Evolutionary conservation across 92 coral and sea anemone genomes (phyloP).

Genomic region (Epizoanthus illoricatus): DNA sequence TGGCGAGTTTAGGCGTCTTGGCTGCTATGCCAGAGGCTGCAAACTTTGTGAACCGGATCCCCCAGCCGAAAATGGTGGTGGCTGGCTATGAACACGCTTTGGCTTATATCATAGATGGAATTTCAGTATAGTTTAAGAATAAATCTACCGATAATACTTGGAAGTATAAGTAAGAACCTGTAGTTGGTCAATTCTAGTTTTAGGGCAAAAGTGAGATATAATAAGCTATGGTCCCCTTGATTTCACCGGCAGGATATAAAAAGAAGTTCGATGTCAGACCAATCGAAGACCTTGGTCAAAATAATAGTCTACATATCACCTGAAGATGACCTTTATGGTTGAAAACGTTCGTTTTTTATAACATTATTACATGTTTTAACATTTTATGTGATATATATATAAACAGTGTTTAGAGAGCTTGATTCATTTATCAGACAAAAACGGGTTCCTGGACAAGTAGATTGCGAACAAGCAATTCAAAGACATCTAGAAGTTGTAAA

Average conservation of each 20-base stretch:
- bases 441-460: conserved; percentile 44
- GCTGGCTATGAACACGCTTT: background rate
- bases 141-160: no score
- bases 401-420: conserved; percentile 44
- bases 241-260: background rate
- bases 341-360: no score
- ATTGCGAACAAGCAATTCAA: conserved; percentile 36
- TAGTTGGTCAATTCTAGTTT: conserved; percentile 42
- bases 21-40: conserved; percentile 11
- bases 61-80: conserved; percentile 13
- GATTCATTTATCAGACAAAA: conserved; percentile 43
- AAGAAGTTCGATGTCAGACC: background rate
- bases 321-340: no score
- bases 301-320: no score
- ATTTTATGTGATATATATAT: no score
- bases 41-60: background rate
- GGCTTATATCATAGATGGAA: no score
- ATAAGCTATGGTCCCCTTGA: background rate
- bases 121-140: no score
- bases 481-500: conserved; percentile 36
- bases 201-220: conserved; percentile 21
- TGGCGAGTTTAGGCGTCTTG: background rate
- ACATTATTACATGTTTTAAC: no score
- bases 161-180: no score
- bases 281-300: conserved; percentile 43